phyloP scores from a whole-genome alignment of 2,797 vertebrate species.

The Hoplostethus mediterraneus region DNA sequence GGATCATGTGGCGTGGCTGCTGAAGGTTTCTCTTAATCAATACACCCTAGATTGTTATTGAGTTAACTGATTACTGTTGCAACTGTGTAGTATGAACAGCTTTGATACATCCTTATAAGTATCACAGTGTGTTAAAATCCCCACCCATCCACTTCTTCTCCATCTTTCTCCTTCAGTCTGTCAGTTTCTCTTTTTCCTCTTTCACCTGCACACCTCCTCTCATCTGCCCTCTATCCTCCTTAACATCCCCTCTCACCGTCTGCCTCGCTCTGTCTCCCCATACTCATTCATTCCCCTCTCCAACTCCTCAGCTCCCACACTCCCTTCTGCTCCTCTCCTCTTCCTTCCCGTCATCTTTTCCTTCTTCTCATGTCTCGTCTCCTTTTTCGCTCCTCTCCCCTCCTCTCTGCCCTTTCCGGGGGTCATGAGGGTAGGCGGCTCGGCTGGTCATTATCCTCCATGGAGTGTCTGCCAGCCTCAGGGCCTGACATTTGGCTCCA shows the following conservation, averaged over 20 bases:
- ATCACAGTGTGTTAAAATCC: conserved; percentile 7
- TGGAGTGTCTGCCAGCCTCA: conserved; percentile 45
- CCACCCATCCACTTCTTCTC: not conserved
- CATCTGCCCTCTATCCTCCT: not conserved
- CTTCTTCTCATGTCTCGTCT: conserved; percentile 16
- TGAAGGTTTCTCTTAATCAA: conserved; percentile 49
- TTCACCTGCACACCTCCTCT: not conserved
- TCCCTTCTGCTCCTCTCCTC: not conserved
- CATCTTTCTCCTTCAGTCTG: not conserved
- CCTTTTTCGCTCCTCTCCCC: conserved; percentile 8
- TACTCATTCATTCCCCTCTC: too few relatives aligned
- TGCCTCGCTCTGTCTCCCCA: not conserved
- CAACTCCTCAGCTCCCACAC: too few relatives aligned
- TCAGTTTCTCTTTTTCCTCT: not conserved
- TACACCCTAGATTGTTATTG: conserved; percentile 42
- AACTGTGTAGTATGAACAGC: conserved; percentile 9
- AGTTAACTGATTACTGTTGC: conserved; percentile 49
- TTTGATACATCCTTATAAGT: conserved; percentile 16
- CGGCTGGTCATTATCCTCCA: conserved; percentile 52
- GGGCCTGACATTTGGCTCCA: conserved; percentile 64
- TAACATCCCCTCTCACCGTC: not conserved
- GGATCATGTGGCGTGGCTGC: conserved; percentile 44
- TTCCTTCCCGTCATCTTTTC: not conserved
- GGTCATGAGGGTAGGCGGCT: conserved; percentile 31
- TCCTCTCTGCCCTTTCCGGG: not conserved